Evolutionary conservation across 2,797 vertebrate species (phyloP).

Genomic region (Macrochelys suwanniensis): DNA sequence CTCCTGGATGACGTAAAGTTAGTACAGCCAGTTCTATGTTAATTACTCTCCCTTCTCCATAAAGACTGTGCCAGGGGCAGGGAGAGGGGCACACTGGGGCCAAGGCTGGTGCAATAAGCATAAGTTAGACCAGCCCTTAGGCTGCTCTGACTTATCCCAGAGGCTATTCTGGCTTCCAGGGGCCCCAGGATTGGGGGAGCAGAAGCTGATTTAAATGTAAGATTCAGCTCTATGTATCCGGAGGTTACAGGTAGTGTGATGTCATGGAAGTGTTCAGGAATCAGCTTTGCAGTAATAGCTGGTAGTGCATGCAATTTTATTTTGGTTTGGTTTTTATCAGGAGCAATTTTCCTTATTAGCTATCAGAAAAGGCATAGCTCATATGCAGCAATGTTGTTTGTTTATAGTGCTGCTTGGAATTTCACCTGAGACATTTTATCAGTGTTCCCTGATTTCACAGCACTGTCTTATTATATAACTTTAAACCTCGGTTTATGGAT

Average conservation of each 20-base stretch:
- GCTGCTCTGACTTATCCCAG: background rate
- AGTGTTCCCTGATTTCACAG: background rate
- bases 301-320: background rate
- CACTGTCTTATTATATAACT: background rate
- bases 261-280: background rate
- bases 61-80: background rate
- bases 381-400: background rate
- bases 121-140: background rate
- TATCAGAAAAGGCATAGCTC: background rate
- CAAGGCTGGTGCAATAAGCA: background rate
- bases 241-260: rapidly evolving
- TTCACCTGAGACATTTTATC: background rate
- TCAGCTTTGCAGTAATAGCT: background rate
- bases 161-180: background rate
- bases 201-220: background rate
- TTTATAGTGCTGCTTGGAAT: background rate
- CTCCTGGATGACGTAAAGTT: background rate
- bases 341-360: background rate
- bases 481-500: conserved; percentile 26
- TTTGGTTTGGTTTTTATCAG: background rate
- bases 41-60: background rate
- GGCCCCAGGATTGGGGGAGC: rapidly evolving
- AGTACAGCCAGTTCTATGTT: background rate
- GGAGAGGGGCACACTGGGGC: background rate
- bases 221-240: background rate